Conservation (phyloP, 2,888 invertebrate genomes). For the Heliconius aoede region DNA sequence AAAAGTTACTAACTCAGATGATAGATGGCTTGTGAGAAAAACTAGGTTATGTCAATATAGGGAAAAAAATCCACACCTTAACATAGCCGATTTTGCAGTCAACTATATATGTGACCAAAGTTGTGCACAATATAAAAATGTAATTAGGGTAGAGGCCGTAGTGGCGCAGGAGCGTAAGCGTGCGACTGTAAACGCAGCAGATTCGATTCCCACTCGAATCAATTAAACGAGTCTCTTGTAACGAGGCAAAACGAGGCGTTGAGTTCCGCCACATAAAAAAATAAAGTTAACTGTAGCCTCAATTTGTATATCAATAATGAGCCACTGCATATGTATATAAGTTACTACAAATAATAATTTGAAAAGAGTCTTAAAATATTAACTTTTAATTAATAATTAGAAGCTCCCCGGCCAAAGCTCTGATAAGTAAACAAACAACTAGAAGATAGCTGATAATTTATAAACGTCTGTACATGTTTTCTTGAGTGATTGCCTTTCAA, state of each 20-base stretch:
- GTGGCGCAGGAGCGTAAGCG: too few relatives aligned
- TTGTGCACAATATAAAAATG: background rate
- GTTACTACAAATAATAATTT: background rate
- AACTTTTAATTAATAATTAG: too few relatives aligned
- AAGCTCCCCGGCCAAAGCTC: too few relatives aligned
- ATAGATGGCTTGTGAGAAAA: constrained; percentile 15
- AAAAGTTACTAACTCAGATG: constrained; percentile 23
- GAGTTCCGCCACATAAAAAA: background rate
- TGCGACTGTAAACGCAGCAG: too few relatives aligned
- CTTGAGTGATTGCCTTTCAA: too few relatives aligned
- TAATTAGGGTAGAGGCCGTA: background rate
- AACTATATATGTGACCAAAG: background rate
- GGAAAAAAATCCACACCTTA: constrained; percentile 19
- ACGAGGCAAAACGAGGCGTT: too few relatives aligned
- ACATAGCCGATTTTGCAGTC: background rate
- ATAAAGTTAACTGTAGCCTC: background rate
- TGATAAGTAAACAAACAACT: too few relatives aligned
- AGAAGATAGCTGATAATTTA: too few relatives aligned
- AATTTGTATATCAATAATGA: background rate
- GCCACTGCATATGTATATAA: background rate
- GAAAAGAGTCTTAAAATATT: background rate
- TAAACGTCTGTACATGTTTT: too few relatives aligned
- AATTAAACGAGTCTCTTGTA: too few relatives aligned
- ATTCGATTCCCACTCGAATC: too few relatives aligned
- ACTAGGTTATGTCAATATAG: constrained; percentile 18